Conservation (phyloP, 2,113 vertebrate species). For the Indicator maculatus region DNA sequence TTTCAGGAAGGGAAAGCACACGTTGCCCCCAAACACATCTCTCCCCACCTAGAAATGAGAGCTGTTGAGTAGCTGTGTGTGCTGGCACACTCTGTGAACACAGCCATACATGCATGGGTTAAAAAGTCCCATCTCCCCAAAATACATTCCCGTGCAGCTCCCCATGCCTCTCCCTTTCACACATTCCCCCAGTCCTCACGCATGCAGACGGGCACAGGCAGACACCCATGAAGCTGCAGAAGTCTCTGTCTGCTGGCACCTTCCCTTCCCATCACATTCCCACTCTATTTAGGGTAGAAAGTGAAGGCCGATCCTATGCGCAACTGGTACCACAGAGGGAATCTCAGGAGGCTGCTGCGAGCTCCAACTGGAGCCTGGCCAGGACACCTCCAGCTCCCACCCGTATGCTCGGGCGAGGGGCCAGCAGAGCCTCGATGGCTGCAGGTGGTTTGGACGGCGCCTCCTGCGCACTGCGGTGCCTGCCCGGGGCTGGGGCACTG, state of each 20-base stretch:
- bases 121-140: background rate
- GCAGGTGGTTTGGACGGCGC: background rate
- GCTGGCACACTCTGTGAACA: background rate
- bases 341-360: constrained; percentile 15
- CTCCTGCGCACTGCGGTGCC: fast-evolving
- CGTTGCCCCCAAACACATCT: background rate
- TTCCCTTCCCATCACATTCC: background rate
- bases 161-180: background rate
- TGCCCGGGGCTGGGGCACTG: background rate
- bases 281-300: constrained; percentile 38
- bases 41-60: background rate
- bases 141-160: background rate
- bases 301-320: background rate
- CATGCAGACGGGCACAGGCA: constrained; percentile 11
- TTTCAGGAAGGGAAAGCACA: background rate
- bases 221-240: background rate
- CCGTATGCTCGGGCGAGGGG: background rate
- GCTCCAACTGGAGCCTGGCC: constrained; percentile 37
- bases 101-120: background rate
- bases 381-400: constrained; percentile 12
- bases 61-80: background rate
- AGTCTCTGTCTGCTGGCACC: constrained; percentile 2
- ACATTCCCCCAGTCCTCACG: background rate
- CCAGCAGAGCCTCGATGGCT: background rate
- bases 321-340: background rate